phyloP scores from a whole-genome alignment of 2,888 invertebrate species.

The Abscondita cerata region DNA sequence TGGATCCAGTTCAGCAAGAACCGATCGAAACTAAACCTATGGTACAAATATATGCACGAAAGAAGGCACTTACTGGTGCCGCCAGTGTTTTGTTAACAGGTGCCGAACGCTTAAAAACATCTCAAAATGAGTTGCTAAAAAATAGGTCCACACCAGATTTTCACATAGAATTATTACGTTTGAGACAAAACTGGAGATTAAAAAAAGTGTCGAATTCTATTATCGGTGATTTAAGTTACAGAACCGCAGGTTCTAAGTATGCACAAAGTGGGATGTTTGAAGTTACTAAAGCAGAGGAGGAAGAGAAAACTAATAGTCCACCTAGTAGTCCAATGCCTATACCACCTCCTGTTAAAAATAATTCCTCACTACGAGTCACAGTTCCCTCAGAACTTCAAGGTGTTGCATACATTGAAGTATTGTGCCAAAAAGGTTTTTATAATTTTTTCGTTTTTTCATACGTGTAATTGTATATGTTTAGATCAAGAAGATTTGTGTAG shows the following conservation, averaged over 20 bases:
- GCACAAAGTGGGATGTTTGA: conserved; percentile 94
- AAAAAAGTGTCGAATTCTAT: conserved; percentile 96
- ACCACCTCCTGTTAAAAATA: conserved; percentile 63
- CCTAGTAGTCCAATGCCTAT: conserved; percentile 59
- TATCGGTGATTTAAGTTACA: conserved; percentile 94
- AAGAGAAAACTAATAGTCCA: conserved; percentile 62
- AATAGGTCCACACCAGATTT: conserved; percentile 86
- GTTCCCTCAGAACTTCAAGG: conserved; percentile 95
- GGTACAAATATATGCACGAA: conserved; percentile 90
- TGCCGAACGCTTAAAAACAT: conserved; percentile 83
- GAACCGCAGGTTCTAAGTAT: conserved; percentile 94
- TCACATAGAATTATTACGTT: conserved; percentile 86
- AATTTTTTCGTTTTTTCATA: no score
- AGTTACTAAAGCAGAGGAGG: conserved; percentile 92
- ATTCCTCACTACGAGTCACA: conserved; percentile 85
- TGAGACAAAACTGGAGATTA: conserved; percentile 94
- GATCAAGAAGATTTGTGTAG: conserved; percentile 91
- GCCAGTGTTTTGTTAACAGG: conserved; percentile 81
- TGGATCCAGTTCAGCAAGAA: conserved; percentile 91
- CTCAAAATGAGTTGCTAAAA: conserved; percentile 80
- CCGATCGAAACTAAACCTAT: conserved; percentile 82
- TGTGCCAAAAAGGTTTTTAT: conserved; percentile 84
- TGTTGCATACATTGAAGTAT: conserved; percentile 94
- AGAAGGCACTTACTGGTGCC: conserved; percentile 89
- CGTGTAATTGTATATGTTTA: no score